These are phyloP conservation scores for Crocallis elinguaria DNA, from an alignment of 2,888 invertebrate genomes.

Conservation along the genomic window DNA sequence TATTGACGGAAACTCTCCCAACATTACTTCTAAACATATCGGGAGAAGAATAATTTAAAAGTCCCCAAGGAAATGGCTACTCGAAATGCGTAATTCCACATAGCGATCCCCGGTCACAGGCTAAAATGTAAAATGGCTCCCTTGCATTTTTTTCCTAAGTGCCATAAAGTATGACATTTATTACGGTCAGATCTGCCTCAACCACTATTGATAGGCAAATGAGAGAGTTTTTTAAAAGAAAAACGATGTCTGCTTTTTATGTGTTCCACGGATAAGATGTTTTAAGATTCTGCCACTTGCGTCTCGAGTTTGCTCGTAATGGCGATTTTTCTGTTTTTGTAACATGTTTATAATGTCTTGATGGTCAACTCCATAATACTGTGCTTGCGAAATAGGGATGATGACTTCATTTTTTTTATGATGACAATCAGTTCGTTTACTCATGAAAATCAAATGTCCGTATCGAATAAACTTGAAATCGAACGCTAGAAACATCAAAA, in stretches of 20 bases:
- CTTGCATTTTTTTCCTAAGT: constrained; percentile 83
- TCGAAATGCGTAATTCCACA: constrained; percentile 77
- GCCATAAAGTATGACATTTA: constrained; percentile 85
- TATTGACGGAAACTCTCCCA: constrained; percentile 22
- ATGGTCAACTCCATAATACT: constrained; percentile 13
- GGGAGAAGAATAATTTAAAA: constrained; percentile 58
- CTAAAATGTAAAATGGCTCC: constrained; percentile 83
- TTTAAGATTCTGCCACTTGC: constrained; percentile 71
- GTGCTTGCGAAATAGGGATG: no score
- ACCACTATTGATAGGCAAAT: constrained; percentile 85
- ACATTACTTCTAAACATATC: constrained; percentile 38
- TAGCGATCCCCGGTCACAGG: constrained; percentile 78
- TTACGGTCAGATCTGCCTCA: constrained; percentile 84
- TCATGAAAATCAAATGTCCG: no score
- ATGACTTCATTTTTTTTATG: no score
- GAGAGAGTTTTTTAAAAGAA: constrained; percentile 85
- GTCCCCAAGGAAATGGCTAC: constrained; percentile 76
- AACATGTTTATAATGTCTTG: constrained; percentile 28
- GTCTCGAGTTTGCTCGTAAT: constrained; percentile 61
- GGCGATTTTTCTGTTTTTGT: constrained; percentile 50
- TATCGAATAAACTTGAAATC: no score
- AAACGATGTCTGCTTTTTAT: constrained; percentile 85
- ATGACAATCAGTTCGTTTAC: no score
- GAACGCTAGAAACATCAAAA: no score
- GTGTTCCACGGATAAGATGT: constrained; percentile 80